Evolutionary conservation across 2,888 invertebrate species (phyloP).

Genomic region (Diplolepis rosae): DNA sequence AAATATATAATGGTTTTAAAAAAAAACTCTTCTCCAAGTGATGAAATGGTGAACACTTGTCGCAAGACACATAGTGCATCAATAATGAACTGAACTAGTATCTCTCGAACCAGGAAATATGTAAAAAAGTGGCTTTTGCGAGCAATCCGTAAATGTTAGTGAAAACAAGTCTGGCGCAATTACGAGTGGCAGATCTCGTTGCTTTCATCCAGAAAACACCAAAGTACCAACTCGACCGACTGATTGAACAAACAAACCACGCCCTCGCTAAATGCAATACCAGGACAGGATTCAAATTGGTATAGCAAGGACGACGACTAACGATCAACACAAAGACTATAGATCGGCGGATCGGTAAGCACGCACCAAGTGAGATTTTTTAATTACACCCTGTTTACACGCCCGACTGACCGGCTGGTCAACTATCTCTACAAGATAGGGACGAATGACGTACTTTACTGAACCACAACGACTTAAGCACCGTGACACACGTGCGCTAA

Average conservation of each 20-base stretch:
- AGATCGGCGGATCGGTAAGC: constrained; percentile 38
- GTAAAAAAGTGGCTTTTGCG: not conserved
- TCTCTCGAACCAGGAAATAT: not conserved
- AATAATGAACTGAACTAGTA: not conserved
- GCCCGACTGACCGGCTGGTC: constrained; percentile 43
- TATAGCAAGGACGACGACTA: constrained; percentile 70
- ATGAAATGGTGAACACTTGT: too few species aligned
- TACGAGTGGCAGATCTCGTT: constrained; percentile 59
- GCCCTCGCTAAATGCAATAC: constrained; percentile 70
- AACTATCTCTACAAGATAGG: constrained; percentile 45
- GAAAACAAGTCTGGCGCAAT: constrained; percentile 63
- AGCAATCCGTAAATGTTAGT: constrained; percentile 37
- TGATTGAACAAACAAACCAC: constrained; percentile 59
- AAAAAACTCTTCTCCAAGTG: too few species aligned
- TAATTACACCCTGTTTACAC: constrained; percentile 61
- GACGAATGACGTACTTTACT: constrained; percentile 45
- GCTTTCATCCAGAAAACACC: constrained; percentile 18
- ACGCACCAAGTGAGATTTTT: constrained; percentile 55
- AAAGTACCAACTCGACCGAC: constrained; percentile 17
- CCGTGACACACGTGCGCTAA: constrained; percentile 25
- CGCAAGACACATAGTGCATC: too few species aligned
- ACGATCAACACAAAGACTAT: constrained; percentile 59
- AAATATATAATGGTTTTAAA: too few species aligned
- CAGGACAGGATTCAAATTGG: constrained; percentile 67
- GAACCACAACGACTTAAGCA: constrained; percentile 35